Percentiles rank a stretch among this genome's conserved stretches.
Conservation (phyloP, 1,140 invertebrate species). For the Cardiocondyla obscurior region DNA sequence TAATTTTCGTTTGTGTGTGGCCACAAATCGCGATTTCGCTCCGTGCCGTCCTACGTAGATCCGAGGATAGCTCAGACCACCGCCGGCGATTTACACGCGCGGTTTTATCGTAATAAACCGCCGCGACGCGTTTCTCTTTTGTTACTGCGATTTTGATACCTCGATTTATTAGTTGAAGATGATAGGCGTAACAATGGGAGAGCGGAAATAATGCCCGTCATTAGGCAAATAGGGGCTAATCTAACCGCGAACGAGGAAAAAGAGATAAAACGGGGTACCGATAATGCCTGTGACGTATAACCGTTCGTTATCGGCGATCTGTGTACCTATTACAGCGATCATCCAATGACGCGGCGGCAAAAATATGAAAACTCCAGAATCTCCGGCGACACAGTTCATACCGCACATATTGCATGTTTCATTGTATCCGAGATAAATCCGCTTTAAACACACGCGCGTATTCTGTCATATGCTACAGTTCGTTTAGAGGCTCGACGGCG, state of each 20-base stretch:
- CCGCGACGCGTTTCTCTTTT: background rate
- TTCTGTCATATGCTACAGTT: constrained; percentile 55
- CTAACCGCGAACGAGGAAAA: background rate
- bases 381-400: background rate
- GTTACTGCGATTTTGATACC: background rate
- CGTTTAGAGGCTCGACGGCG: constrained; percentile 67
- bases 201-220: background rate
- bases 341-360: background rate
- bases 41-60: constrained; percentile 42
- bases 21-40: constrained; percentile 59
- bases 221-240: background rate
- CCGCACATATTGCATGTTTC: constrained; percentile 35
- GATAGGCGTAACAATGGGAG: background rate
- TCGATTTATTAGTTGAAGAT: constrained; percentile 18
- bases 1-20: constrained; percentile 74
- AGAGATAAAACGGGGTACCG: background rate
- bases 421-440: constrained; percentile 53
- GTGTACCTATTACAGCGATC: background rate
- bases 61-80: constrained; percentile 30
- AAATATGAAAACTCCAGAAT: constrained; percentile 47
- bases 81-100: constrained; percentile 6
- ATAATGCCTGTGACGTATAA: background rate
- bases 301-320: background rate
- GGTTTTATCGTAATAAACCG: background rate
- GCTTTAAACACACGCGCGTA: constrained; percentile 64